Conservation (phyloP, 2,797 vertebrate species). For the Phoebastria nigripes region DNA sequence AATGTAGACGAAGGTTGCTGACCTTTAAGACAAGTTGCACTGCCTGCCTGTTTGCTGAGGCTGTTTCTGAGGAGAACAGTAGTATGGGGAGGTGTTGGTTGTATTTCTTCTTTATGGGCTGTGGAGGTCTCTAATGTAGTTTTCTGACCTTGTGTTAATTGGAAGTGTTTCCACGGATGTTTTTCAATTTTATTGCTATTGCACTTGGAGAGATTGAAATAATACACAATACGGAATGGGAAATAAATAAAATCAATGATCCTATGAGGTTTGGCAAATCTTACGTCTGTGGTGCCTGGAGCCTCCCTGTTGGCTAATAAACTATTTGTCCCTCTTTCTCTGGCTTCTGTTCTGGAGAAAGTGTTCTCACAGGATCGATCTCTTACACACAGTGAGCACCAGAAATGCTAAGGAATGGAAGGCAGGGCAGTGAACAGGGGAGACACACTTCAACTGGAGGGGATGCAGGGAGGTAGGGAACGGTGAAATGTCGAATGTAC, state of each 20-base stretch:
- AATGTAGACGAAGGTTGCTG: not conserved
- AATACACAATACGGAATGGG: not conserved
- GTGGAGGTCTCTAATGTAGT: conserved; percentile 22
- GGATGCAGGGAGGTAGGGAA: not conserved
- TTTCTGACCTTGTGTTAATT: conserved; percentile 63
- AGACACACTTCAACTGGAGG: fast-evolving
- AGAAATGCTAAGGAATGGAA: not conserved
- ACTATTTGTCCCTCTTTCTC: conserved; percentile 1
- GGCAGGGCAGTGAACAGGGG: not conserved
- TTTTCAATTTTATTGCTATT: conserved; percentile 54
- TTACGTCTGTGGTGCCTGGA: not conserved
- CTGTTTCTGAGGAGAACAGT: not conserved
- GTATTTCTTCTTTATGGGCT: conserved; percentile 22
- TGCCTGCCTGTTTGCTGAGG: not conserved
- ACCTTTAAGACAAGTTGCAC: not conserved
- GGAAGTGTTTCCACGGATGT: conserved; percentile 11
- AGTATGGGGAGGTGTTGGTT: not conserved
- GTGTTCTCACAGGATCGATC: not conserved
- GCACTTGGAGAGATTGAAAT: conserved; percentile 43
- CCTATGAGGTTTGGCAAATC: conserved; percentile 11
- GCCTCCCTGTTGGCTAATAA: conserved; percentile 15
- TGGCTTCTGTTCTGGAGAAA: not conserved
- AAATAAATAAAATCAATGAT: conserved; percentile 47
- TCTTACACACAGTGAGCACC: not conserved
- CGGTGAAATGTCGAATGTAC: not conserved